Evolutionary conservation across 2,113 vertebrate genomes (phyloP).

Genomic region (Pollachius pollachius): DNA sequence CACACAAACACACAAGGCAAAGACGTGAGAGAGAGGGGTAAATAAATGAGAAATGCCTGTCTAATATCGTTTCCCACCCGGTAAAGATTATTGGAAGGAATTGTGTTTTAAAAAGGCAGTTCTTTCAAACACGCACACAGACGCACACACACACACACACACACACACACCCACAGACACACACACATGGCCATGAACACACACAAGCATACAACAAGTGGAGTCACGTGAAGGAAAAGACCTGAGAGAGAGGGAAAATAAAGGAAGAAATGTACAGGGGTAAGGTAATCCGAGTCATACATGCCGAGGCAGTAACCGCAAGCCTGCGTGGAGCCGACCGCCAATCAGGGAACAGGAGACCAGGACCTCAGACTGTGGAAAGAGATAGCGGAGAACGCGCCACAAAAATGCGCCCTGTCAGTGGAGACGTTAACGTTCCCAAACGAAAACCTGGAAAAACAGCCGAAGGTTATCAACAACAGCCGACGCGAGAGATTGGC

Average conservation of each 20-base stretch:
- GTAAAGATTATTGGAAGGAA: too few species aligned
- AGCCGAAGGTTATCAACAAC: constrained; percentile 24
- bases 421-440: neutral
- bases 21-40: too few species aligned
- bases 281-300: constrained; percentile 58
- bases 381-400: constrained; percentile 23
- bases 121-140: neutral
- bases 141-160: neutral
- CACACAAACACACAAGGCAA: too few species aligned
- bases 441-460: constrained; percentile 9
- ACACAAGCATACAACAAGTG: too few species aligned
- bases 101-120: constrained; percentile 2
- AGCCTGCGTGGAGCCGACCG: constrained; percentile 31
- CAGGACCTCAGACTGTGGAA: constrained; percentile 33
- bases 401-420: constrained; percentile 37
- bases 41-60: too few species aligned
- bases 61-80: too few species aligned
- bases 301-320: constrained; percentile 48
- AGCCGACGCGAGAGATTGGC: constrained; percentile 8
- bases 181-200: too few species aligned
- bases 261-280: constrained; percentile 29
- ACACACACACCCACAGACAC: too few species aligned
- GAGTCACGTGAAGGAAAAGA: too few species aligned
- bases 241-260: neutral
- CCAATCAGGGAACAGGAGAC: constrained; percentile 30